A percentile compares a stretch with the other conserved stretches of the same genome.
Conservation (phyloP, 2,797 vertebrate species). For the Falco peregrinus region DNA sequence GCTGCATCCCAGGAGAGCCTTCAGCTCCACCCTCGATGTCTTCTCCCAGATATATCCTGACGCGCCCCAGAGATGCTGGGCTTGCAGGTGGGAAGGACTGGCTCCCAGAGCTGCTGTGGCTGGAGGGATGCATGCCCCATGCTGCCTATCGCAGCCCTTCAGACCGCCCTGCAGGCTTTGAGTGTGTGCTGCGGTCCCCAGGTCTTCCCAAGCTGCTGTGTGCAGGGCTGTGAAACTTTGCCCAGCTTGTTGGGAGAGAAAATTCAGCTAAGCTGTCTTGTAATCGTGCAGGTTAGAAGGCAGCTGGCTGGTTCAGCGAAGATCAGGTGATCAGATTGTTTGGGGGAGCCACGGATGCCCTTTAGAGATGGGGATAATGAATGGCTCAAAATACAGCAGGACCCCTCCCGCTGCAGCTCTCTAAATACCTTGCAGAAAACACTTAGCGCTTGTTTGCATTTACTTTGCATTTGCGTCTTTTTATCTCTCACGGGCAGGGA, state of each 20-base stretch:
- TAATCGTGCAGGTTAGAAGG: accelerated
- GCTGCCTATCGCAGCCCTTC: accelerated
- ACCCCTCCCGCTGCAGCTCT: neutral
- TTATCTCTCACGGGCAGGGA: neutral
- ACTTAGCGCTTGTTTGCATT: neutral
- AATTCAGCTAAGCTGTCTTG: neutral
- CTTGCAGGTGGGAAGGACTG: neutral
- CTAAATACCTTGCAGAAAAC: neutral
- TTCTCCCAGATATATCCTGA: neutral
- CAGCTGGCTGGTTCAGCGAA: neutral
- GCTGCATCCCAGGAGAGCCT: neutral
- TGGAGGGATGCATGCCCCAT: accelerated
- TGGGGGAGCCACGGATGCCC: neutral
- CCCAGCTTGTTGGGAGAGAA: neutral
- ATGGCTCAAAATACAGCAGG: neutral
- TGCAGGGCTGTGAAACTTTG: neutral
- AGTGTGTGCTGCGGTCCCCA: accelerated
- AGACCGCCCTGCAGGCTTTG: accelerated
- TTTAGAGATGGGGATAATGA: neutral
- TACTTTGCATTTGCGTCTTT: neutral
- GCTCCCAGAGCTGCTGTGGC: accelerated
- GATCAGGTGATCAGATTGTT: neutral
- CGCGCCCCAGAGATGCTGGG: neutral
- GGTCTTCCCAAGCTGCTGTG: neutral
- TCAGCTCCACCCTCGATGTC: neutral